Conservation (phyloP, 1,140 invertebrate species). For the Berghia stephanieae region DNA sequence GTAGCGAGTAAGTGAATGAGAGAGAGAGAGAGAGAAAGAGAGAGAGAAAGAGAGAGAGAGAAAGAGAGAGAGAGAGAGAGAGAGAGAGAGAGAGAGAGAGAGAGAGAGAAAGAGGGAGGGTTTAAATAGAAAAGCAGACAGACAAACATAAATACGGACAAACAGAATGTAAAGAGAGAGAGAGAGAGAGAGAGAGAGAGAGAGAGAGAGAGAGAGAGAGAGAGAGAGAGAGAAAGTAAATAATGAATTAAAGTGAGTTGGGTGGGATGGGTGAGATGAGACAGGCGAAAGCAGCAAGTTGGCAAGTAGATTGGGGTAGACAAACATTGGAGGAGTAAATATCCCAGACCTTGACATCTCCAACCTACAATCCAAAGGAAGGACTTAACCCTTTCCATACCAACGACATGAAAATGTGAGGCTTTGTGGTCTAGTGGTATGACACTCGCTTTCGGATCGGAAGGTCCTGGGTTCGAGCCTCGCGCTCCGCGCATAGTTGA, state of each 20-base stretch:
- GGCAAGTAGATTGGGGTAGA: background rate
- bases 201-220: background rate
- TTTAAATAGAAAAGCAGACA: background rate
- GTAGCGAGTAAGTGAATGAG: background rate
- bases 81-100: background rate
- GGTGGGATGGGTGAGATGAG: too few relatives aligned
- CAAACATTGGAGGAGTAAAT: background rate
- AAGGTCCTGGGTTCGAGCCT: too few relatives aligned
- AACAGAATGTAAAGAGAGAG: background rate
- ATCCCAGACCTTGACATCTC: background rate
- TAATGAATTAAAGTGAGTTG: background rate
- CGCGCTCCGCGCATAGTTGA: too few relatives aligned
- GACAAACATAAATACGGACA: background rate
- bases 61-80: background rate
- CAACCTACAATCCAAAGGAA: too few relatives aligned
- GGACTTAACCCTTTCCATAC: too few relatives aligned
- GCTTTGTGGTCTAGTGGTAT: too few relatives aligned
- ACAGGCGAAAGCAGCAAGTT: background rate
- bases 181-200: background rate
- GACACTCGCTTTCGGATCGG: too few relatives aligned
- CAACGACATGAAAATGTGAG: too few relatives aligned
- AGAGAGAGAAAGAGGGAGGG: background rate
- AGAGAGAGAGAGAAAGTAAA: background rate
- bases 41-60: slow-evolving; percentile 10
- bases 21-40: background rate